phyloP scores from a whole-genome alignment of 30 jellyfish, hydroid and myxozoan genomes.

The Clytia hemisphaerica region DNA sequence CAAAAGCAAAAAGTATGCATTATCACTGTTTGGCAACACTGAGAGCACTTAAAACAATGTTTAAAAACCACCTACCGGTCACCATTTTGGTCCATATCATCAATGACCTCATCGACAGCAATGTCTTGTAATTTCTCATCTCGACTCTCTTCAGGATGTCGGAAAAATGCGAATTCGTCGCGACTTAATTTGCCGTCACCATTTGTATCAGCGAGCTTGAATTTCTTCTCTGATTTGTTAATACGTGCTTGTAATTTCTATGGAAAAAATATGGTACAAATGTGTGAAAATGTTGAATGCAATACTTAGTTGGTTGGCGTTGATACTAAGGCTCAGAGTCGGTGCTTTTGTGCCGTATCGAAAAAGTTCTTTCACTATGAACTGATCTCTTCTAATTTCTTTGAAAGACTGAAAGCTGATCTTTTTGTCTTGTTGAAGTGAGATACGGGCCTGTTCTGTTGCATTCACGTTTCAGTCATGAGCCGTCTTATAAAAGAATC shows the following conservation, averaged over 20 bases:
- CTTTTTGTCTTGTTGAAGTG: too few relatives aligned
- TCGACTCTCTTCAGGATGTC: conserved; percentile 94
- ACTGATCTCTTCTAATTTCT: too few relatives aligned
- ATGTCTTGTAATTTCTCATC: conserved; percentile 40
- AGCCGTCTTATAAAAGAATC: too few relatives aligned
- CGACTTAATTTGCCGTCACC: conserved; percentile 59
- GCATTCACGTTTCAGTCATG: too few relatives aligned
- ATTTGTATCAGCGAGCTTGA: conserved; percentile 56
- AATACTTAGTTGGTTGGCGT: too few relatives aligned
- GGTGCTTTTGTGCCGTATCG: too few relatives aligned
- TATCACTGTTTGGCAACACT: background rate
- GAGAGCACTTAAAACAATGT: background rate
- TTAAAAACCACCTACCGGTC: conserved; percentile 40
- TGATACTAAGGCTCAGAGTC: too few relatives aligned
- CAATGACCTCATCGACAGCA: conserved; percentile 86
- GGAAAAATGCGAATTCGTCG: conserved; percentile 75
- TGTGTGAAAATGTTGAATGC: too few relatives aligned
- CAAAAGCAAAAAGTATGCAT: background rate
- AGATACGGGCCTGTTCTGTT: too few relatives aligned
- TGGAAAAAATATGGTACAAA: background rate
- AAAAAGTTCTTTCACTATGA: too few relatives aligned
- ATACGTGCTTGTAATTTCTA: conserved; percentile 49
- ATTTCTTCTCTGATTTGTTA: conserved; percentile 58
- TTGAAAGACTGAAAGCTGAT: too few relatives aligned
- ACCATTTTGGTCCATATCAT: conserved; percentile 76